Evolutionary conservation across 2,113 vertebrate genomes (phyloP), one percentile per base, ranked within the genome.

Genomic region (Dipodomys ordii): DNA sequence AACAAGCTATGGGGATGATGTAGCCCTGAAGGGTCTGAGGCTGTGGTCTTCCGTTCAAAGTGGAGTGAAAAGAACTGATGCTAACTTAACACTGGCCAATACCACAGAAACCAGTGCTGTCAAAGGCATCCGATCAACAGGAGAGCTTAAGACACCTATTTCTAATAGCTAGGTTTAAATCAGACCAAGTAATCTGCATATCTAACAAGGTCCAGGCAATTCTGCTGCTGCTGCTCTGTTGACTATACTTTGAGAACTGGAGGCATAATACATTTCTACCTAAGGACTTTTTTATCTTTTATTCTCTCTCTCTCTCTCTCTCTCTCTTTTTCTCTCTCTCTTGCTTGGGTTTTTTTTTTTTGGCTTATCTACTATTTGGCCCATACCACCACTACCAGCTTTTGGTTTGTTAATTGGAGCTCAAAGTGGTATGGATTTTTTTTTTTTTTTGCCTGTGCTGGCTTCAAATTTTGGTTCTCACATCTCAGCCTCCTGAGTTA

Each of bases 161-260:
- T 18, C 53, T 57, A 4, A 57, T 57, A 57, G 3, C 53, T 57
- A 57, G 53, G 53, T 16, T 57, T 57, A 57, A 57, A 57, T 16
- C 15, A 20, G n/a, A 27, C 46, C 83, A 32, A 20, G 62, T 86
- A n/a, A 68, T 86, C 23, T 78, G 57, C 46, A 35, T 60, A 80
- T 83, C 72, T 44, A 74, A 82, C 32, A 79, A 73, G 23, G 81
- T 89, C 9, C 64, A 81, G 67, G 49, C 39, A 35, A 76, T 83
- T 83, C 13, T 69, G 79, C 46, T 32, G n/a, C 46, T 87, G 27
- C 65, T 76, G 30, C 57, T 62, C 35, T 16, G 12, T 18, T 57
- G 28, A 82, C 44, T 25, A 81, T n/a, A 73, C 60, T 88, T 62
- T 69, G 72, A 87, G 72, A 96, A 62, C 16, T 53, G 4, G 49